Evolutionary conservation across 1,140 invertebrate genomes (phyloP), one percentile per base, ranked within the genome.

Genomic region (Prorops nasuta): DNA sequence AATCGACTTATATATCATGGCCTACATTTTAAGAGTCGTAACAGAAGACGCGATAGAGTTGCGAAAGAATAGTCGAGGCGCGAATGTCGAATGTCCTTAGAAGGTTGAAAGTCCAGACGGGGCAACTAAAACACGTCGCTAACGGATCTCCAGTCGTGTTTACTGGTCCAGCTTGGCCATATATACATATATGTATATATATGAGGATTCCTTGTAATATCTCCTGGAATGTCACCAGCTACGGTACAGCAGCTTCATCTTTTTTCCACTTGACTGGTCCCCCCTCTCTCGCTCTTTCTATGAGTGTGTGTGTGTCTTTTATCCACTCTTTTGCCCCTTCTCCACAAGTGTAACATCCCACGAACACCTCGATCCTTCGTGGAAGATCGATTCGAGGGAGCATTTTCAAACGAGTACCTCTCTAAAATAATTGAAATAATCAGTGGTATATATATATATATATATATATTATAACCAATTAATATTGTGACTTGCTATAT

Each of bases 121-220:
- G 4, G 10, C 24, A 10, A 10, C 10, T 6, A 28, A 4, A 28
- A 10, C 10, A 28, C 10, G 24, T 28, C 24, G 60, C 61, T 69
- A 69, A 69, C 67, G 63, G 66, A 51, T 56, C 57, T 58, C 49
- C 10, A 31, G 28, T 44, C 24, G 14, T 43, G 22, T 37, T 37
- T 37, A 38, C 28, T 46, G 45, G 56, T 66, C 60, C 54, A 47
- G 53, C 48, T 54, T 45, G 36, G 43, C 62, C 64, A 66, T 67
- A 64, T n/a, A n/a, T n/a, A n/a, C n/a, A n/a, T n/a, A n/a, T n/a
- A n/a, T n/a, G n/a, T n/a, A n/a, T n/a, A n/a, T n/a, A n/a, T 67
- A 67, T 47, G 60, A 56, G 52, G 56, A 66, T 64, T 69, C 64
- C 57, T 58, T 49, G 58, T 66, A 62, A 57, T 53, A 50, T 62